These are phyloP conservation scores for Pseudolaguvia tuberculata DNA, from an alignment of 2,113 vertebrate species.

Conservation along the genomic window DNA sequence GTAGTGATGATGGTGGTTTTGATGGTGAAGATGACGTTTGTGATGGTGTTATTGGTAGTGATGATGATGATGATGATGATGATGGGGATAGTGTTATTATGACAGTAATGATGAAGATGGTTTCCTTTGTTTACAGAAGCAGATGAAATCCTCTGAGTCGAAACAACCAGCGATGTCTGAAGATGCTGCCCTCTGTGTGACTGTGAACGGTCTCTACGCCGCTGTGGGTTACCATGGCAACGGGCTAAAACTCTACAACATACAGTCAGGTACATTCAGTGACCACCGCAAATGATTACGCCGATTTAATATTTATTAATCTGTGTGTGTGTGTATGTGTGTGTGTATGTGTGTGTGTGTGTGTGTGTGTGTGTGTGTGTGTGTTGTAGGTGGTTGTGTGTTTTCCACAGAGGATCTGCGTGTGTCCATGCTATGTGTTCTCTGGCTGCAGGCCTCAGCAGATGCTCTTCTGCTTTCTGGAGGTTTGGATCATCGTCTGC, in stretches of 20 bases:
- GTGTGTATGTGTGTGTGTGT: too few species aligned
- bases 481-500: slow-evolving; percentile 66
- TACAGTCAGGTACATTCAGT: slow-evolving; percentile 63
- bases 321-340: neutral
- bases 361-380: neutral
- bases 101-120: neutral
- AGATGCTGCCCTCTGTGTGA: slow-evolving; percentile 71
- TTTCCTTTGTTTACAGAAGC: slow-evolving; percentile 27
- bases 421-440: slow-evolving; percentile 63
- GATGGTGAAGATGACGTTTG: too few species aligned
- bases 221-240: slow-evolving; percentile 75
- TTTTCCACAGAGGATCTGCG: slow-evolving; percentile 45
- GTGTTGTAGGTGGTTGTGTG: slow-evolving; percentile 58
- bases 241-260: slow-evolving; percentile 68
- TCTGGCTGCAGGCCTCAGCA: slow-evolving; percentile 60
- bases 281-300: neutral
- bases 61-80: neutral
- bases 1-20: neutral
- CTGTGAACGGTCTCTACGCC: slow-evolving; percentile 56
- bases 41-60: too few species aligned
- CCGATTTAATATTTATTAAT: too few species aligned
- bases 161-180: slow-evolving; percentile 7
- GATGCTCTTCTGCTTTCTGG: slow-evolving; percentile 63
- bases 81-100: neutral
- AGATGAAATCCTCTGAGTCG: slow-evolving; percentile 40